Evolutionary conservation across 2,888 invertebrate genomes (phyloP).

Genomic region (Parnassius smintheus): DNA sequence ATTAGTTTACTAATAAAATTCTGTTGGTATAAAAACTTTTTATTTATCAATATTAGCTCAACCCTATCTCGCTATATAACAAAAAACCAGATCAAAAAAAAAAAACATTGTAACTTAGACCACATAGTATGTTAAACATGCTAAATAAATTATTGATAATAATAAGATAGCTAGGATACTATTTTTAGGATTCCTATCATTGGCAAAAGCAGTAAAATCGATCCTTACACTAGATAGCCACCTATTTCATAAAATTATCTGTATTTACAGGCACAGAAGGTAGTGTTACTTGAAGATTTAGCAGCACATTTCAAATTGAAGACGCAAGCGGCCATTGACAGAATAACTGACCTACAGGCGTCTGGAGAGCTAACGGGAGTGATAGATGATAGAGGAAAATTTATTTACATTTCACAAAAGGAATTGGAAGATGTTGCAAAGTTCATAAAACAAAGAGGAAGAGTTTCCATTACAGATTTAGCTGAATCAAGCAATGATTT

Average conservation of each 20-base stretch:
- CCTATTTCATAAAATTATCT: neutral
- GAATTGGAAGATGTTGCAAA: conserved; percentile 96
- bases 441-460: conserved; percentile 96
- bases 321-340: conserved; percentile 92
- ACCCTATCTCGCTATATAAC: too few species aligned
- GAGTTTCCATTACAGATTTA: conserved; percentile 95
- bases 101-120: too few species aligned
- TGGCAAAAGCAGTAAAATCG: too few species aligned
- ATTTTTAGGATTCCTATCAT: too few species aligned
- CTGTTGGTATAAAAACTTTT: too few species aligned
- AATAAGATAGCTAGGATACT: too few species aligned
- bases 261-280: conserved; percentile 88
- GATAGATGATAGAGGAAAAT: conserved; percentile 99
- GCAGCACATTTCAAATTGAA: conserved; percentile 95
- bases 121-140: too few species aligned
- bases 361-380: conserved; percentile 95
- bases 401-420: conserved; percentile 96
- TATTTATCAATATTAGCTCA: too few species aligned
- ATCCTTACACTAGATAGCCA: too few species aligned
- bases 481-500: conserved; percentile 96
- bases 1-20: too few species aligned
- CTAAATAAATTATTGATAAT: too few species aligned
- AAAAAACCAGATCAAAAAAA: too few species aligned
- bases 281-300: conserved; percentile 95
- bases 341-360: conserved; percentile 91